Evolutionary conservation across 2,797 vertebrate species (phyloP), one percentile per base, ranked within the genome.

Genomic region (Syngnathus rostellatus): DNA sequence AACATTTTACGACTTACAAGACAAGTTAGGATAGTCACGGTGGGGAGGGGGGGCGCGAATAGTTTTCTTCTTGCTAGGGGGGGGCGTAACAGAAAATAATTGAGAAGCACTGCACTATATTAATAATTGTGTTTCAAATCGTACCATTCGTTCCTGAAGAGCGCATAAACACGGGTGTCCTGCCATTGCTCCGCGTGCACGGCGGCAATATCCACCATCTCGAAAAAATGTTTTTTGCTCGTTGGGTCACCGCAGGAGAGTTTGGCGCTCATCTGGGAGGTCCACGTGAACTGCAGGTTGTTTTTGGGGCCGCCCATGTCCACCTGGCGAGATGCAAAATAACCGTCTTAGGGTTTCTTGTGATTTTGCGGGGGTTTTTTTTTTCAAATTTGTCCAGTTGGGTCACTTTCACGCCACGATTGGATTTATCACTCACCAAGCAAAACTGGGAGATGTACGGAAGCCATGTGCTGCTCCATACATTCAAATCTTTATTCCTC

Each of bases 131-230:
- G 58, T 61, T 61, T 39, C 3, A 45, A 50, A 9, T 16, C 77
- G 12, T 81, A 92, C 92, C 90, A 92, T 59, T 80, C 69, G 37
- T 91, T 92, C 65, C 54, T 87, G 77, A 93, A 93, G 59, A 93
- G 89, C 0, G 67, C 87, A 10, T 92, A 92, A 1, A 92, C 66
- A 0, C n/a, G 78, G 64, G 76, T 83, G 1, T 85, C 72, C 7
- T 69, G 19, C 85, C 86, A 87, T 1, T 0, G n/a, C 0, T 74
- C 45, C 10, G 67, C 74, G 1, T 79, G 41, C 5, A 87, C 68
- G 6, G 76, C 63, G 2, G 74, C 74, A 38, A 90, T 70, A 0
- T 90, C 88, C 2, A 90, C 68, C 50, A 92, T 75, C 40, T 88
- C 79, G 21, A 77, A 80, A 77, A 87, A 92, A 55, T 69, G 31